Percentiles rank a stretch among this genome's conserved stretches.
Evolutionary conservation across 2,113 vertebrate species (phyloP).

Genomic region (Xiphorhynchus elegans): DNA sequence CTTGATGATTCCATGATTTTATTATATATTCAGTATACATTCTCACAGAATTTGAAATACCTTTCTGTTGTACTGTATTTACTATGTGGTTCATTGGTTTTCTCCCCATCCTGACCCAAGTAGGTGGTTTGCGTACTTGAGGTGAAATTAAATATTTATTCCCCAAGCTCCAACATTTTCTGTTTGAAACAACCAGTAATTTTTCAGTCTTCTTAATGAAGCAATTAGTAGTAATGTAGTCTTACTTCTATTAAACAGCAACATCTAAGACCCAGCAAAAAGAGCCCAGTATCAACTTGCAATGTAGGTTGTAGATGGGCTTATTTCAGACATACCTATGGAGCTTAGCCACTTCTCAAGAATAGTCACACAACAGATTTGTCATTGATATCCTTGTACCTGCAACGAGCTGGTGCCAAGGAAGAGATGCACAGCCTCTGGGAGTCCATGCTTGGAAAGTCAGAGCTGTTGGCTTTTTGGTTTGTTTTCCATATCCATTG

Average conservation of each 20-base stretch:
- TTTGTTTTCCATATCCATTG: neutral
- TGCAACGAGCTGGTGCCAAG: neutral
- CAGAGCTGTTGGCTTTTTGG: neutral
- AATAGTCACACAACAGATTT: neutral
- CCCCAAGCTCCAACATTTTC: neutral
- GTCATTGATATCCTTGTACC: neutral
- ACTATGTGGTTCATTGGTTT: neutral
- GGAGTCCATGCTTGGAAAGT: neutral
- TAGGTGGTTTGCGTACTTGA: neutral
- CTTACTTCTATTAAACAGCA: neutral
- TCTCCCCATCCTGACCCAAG: fast-evolving
- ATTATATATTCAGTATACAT: neutral
- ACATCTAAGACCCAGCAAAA: neutral
- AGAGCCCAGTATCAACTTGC: fast-evolving
- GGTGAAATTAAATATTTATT: neutral
- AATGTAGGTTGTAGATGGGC: neutral
- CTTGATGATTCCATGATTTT: neutral
- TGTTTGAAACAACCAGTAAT: neutral
- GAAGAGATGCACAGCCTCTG: neutral
- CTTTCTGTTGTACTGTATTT: neutral
- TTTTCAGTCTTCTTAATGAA: neutral
- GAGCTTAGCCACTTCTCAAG: neutral
- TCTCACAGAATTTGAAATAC: neutral
- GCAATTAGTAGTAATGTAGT: neutral
- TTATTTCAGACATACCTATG: neutral